Base-by-base conservation (phyloP, 2,797 vertebrate species). In the Sitta carolinensis region DNA sequence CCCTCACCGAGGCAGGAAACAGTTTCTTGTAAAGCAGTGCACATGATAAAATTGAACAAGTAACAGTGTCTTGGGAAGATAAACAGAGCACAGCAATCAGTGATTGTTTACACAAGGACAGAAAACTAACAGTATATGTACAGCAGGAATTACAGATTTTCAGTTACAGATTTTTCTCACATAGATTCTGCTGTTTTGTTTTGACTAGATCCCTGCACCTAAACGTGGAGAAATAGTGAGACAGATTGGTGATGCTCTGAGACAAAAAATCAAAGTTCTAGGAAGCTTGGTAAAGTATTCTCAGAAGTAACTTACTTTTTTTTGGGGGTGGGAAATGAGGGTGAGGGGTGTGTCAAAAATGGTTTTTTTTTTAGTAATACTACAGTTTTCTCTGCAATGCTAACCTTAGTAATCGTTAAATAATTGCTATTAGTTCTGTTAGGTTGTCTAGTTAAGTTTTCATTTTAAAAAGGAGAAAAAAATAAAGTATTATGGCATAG, bases 161-260 rank as follows among this genome's bases (percentile, higher is more conserved):
- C 52, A 40, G 1, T 36, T 36, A 36, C 36, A 36, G 36, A 36
- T 36, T 36, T 36, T 36, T 90, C 13, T 94, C 29, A 54, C 43
- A 50, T 13, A 43, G 51, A 42, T 64, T 70, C 15, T 63, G 87
- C 17, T 75, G 15, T 25, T 84, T 73, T 61, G 4, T 89, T 97
- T 96, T 86, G 5, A 83, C 29, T 93, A 99, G 98, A 89, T 99
- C 95, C 99, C 99, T 34, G 99, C 99, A 87, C 99, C 99, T 4
- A 99, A 99, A 94, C 98, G 99, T 98, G 99, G 99, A 75, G 99
- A 99, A 97, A 98, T 99, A 68, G 99, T 99, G 57, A 98, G 99
- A 86, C 99, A 99, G 97, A 99, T 99, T 80, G 99, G 99, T 11
- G 98, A 99, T 87, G 99, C 99, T 18, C 96, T 99, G 36, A 98